Evolutionary conservation across 2,797 vertebrate genomes (phyloP), one percentile per base, ranked within the genome.

Genomic region (Gouania willdenowi): DNA sequence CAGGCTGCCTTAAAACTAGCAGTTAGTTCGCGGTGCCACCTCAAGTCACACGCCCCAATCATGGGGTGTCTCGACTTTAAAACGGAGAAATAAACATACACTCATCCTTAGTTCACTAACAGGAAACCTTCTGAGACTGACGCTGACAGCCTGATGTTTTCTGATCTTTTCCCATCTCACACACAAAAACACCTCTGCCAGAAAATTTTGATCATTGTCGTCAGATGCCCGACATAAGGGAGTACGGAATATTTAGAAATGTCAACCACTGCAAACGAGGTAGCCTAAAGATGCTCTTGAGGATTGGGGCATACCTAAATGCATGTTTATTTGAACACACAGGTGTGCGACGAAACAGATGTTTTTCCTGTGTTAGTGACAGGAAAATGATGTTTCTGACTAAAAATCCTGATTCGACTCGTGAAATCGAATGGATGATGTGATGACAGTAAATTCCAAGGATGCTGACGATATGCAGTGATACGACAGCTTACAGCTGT

Each of bases 121-220:
- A 82, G 72, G 75, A 75, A 83, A 62, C 66, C 79, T 62, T 76
- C 76, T 75, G 73, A 84, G 80, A 73, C 68, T 71, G 37, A 52
- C 56, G 63, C 39, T 65, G 78, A 74, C 71, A 77, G 79, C 39
- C 45, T 70, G 66, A 37, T 57, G 83, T 89, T 74, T 75, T 38
- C 48, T n/a, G n/a, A n/a, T n/a, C 47, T 44, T 56, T 54, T 53
- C 53, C 62, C 43, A 38, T 32, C 50, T n/a, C 48, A 42, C 50
- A 29, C 44, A 60, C 45, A 66, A 44, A 67, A 39, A 52, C 47
- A 50, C 27, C 72, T 71, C 75, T 54, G 37, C 67, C 66, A 43
- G 54, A 77, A 80, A 82, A 70, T 77, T 81, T 79, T 55, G 77
- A 57, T 66, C 79, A 88, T 78, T 86, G 78, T 71, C 77, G 81